A percentile compares a stretch with the other conserved stretches of the same genome.
phyloP scores from a whole-genome alignment of 2,888 invertebrate genomes.

The Xestia ashworthii region DNA sequence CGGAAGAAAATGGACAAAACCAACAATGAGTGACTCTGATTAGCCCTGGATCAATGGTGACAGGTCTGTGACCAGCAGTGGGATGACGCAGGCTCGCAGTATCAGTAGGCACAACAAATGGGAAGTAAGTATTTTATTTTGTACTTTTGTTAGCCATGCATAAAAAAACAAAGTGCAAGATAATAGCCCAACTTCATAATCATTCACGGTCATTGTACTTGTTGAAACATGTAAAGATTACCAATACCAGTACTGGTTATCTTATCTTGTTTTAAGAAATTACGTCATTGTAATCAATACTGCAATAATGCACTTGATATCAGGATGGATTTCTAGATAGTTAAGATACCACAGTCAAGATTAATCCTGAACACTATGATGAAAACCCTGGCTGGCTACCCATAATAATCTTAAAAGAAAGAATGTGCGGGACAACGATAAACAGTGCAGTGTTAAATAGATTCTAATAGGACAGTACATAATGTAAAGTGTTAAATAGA shows the following conservation, averaged over 20 bases:
- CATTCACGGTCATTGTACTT: background rate
- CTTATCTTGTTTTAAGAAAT: conserved; percentile 2
- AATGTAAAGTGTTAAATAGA: too few relatives aligned
- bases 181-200: background rate
- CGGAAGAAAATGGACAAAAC: background rate
- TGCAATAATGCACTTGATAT: conserved; percentile 34
- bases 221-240: conserved; percentile 2
- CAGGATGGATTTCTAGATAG: background rate
- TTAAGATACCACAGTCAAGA: background rate
- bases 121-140: background rate
- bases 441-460: too few relatives aligned
- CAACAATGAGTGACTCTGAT: background rate
- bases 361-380: background rate
- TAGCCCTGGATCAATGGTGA: background rate
- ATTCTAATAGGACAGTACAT: too few relatives aligned
- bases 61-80: background rate
- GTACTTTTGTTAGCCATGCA: background rate
- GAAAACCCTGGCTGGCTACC: background rate
- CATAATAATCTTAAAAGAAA: background rate
- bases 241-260: conserved; percentile 1
- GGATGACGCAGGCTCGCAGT: background rate
- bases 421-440: too few relatives aligned
- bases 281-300: background rate
- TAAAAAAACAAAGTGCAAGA: background rate
- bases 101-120: background rate